Conservation (phyloP, 2,888 invertebrate species). For the Strigamia crassipes region DNA sequence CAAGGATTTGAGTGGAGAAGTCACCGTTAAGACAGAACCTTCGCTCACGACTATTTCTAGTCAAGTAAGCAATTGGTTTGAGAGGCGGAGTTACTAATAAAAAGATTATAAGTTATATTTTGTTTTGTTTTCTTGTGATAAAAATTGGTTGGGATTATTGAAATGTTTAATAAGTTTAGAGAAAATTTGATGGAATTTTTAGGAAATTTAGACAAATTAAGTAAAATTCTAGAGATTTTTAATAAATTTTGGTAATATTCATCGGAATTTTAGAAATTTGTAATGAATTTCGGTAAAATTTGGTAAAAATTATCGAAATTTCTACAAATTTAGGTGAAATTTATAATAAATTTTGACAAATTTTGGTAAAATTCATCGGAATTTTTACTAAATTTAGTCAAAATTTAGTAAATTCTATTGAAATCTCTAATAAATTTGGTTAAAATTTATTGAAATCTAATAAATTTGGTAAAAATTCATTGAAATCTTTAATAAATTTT, state of each 20-base stretch:
- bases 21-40: slow-evolving; percentile 8
- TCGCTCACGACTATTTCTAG: slow-evolving; percentile 43
- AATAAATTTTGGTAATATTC: background rate
- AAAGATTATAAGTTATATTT: no score
- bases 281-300: background rate
- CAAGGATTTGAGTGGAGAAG: background rate
- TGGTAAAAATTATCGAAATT: background rate
- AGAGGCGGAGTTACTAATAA: no score
- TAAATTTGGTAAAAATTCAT: no score
- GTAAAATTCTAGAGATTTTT: background rate
- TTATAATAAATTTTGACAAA: background rate
- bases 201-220: background rate
- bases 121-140: no score
- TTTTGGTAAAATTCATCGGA: no score
- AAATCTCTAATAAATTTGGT: no score
- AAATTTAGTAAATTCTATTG: no score
- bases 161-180: background rate
- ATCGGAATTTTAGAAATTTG: background rate
- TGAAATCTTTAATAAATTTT: no score
- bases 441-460: no score
- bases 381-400: no score
- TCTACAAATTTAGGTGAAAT: background rate
- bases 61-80: background rate
- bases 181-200: background rate
- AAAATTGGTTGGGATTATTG: no score